phyloP scores from a whole-genome alignment of 2,113 vertebrate genomes.

The Amphiprion percula region DNA sequence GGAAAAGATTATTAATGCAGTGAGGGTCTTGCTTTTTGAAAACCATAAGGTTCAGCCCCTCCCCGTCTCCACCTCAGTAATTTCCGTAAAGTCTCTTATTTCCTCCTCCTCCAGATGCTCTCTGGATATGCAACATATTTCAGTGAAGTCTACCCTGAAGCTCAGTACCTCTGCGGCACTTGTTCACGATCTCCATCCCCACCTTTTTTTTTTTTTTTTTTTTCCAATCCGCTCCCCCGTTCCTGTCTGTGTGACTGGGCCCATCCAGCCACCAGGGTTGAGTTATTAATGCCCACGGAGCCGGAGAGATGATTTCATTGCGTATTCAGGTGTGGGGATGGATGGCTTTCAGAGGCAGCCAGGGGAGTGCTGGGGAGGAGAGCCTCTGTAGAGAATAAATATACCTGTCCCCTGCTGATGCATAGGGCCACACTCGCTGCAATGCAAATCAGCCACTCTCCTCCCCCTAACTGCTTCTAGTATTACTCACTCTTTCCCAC shows the following conservation, averaged over 20 bases:
- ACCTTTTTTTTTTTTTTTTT: background rate
- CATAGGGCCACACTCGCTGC: conserved; percentile 74
- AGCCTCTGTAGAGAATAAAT: conserved; percentile 82
- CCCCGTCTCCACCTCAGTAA: background rate
- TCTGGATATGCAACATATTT: conserved; percentile 32
- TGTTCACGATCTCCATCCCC: conserved; percentile 38
- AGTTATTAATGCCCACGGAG: conserved; percentile 81
- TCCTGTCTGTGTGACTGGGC: conserved; percentile 53
- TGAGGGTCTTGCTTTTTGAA: background rate
- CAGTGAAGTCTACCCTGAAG: conserved; percentile 23
- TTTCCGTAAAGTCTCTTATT: conserved; percentile 28
- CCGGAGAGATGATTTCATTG: conserved; percentile 82
- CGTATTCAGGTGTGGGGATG: conserved; percentile 81
- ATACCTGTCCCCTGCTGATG: conserved; percentile 81
- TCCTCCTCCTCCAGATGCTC: conserved; percentile 17
- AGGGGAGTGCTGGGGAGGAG: conserved; percentile 75
- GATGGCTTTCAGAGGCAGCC: conserved; percentile 78
- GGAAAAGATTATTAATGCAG: conserved; percentile 4
- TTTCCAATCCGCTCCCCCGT: conserved; percentile 62
- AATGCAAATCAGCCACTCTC: conserved; percentile 78
- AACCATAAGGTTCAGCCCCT: background rate
- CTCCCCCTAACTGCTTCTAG: conserved; percentile 63
- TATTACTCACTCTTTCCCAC: conserved; percentile 72
- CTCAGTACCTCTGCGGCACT: conserved; percentile 31
- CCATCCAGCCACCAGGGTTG: conserved; percentile 72